Evolutionary conservation across 1,140 invertebrate genomes (phyloP).

Genomic region (Zaprionus tsacasi): DNA sequence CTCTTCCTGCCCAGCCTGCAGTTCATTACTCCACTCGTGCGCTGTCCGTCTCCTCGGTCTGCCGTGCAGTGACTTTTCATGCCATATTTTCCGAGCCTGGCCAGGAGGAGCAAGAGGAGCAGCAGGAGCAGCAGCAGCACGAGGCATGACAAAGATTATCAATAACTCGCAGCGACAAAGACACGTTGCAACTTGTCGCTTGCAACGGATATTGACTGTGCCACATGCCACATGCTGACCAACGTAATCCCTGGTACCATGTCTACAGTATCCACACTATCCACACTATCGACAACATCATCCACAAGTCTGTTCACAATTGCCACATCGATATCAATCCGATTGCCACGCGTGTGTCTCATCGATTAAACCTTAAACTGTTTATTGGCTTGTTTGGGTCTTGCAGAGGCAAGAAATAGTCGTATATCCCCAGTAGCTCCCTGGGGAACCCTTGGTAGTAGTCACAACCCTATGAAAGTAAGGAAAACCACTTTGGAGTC

Average conservation of each 20-base stretch:
- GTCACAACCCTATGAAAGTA: no score
- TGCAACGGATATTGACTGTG: slow-evolving; percentile 65
- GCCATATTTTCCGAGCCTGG: slow-evolving; percentile 1
- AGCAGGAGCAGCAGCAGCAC: background rate
- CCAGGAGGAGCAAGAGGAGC: background rate
- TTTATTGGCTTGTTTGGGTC: slow-evolving; percentile 26
- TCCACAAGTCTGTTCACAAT: background rate
- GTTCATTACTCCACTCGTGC: background rate
- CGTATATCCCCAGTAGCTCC: no score
- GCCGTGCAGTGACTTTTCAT: slow-evolving; percentile 6
- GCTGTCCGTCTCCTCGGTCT: background rate
- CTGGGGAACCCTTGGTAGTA: no score
- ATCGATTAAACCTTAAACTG: slow-evolving; percentile 54
- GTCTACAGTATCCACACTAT: background rate
- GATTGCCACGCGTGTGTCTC: background rate
- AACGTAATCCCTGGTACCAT: slow-evolving; percentile 34
- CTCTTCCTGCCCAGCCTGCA: background rate
- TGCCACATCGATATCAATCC: slow-evolving; percentile 37
- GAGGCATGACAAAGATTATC: slow-evolving; percentile 73
- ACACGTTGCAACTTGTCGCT: slow-evolving; percentile 17
- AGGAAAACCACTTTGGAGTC: background rate
- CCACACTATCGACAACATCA: background rate
- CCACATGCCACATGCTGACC: slow-evolving; percentile 42
- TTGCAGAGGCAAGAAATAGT: no score
- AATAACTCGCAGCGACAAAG: slow-evolving; percentile 61